Base-by-base conservation (phyloP, 2,113 vertebrate genomes). In the Gnathonemus longibarbis region DNA sequence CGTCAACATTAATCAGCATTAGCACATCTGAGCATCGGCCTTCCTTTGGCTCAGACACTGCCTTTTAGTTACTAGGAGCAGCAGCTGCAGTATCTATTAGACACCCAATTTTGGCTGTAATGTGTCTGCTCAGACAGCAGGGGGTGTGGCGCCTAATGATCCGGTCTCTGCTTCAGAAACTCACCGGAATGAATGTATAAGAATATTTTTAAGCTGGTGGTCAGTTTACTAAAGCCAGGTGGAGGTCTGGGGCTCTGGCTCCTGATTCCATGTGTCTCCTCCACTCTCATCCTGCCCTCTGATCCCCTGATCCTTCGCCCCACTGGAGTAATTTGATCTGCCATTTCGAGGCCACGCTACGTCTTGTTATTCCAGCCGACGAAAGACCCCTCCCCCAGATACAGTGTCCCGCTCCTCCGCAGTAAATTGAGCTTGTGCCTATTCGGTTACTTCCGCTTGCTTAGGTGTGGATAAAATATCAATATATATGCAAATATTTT, bases 281-380 rank as follows among this genome's bases (percentile, higher is more conserved):
- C 66, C 83, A 10, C 21, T 4, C 45, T 48, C 24, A 27, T 91
- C 91, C 80, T 88, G 58, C 0, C 10, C 89, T 89, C 91, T 92
- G 19, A 45, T 53, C 49, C 4, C 17, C 89, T 87, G 85, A 84
- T n/a, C 15, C 1, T 91, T 93, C 93, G 88, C 88, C 94, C 92
- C 90, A 89, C 91, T 93, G 90, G 88, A 83, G 91, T 89, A 84
- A 90, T 91, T 93, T 93, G 92, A 93, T 95, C 92, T 92, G 15
- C 88, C 87, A 85, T 84, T 83, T 45, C 10, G 56, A 89, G 80
- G 31, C 88, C 92, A 91, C 89, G 62, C 45, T 88, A 62, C 39
- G 35, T 24, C n/a, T 62, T 21, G 88, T 86, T 52, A 83, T 66
- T 42, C 15, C 50, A 88, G 53, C 24, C 24, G 87, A 88, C 10